Base-by-base conservation (phyloP, 2,797 vertebrate species). In the Sebastes goodei region DNA sequence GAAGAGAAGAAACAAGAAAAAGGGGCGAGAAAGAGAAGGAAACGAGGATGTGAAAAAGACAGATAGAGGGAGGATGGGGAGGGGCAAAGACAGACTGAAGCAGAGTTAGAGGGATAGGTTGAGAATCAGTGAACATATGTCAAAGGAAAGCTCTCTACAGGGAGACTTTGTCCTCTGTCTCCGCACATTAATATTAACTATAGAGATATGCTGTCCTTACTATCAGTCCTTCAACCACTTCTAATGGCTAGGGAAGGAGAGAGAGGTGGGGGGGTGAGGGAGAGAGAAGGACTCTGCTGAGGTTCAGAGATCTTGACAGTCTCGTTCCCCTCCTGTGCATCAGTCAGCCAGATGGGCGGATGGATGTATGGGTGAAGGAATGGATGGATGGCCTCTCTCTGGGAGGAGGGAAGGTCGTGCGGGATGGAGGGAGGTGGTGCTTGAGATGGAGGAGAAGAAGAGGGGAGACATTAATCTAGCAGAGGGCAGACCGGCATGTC, bases 271-370 rank as follows among this genome's bases (percentile, higher is more conserved):
- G 46, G 73, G 74, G 15, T 0, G 7, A 70, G 91, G 49, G 60
- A 59, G 85, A 70, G 83, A 77, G 86, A 86, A 88, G 80, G 86
- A 85, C 76, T 91, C 79, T 89, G 90, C 88, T 89, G 84, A 92
- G 91, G 92, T 91, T 94, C 93, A 92, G 90, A 90, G 87, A 92
- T 92, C 88, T 90, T 93, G 92, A 94, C 91, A 91, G 91, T 92
- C 91, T 93, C 86, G 94, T 92, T 93, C 92, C 93, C 91, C 78
- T 76, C 80, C 85, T 80, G 89, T 71, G 85, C 94, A 94, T 95
- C 93, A 86, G 86, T 95, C 95, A 94, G 92, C 85, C 81, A 56
- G 91, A 90, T 88, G 91, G 91, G 88, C 56, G 87, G 90, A 92
- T 89, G 92, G 89, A 92, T 86, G 88, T 82, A 85, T 81, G 81